Percentiles rank a stretch among this genome's conserved stretches.
These are phyloP conservation scores for Dendrophyllia cribrosa DNA, from an alignment of 64 coral and sea anemone species.

Conservation along the genomic window DNA sequence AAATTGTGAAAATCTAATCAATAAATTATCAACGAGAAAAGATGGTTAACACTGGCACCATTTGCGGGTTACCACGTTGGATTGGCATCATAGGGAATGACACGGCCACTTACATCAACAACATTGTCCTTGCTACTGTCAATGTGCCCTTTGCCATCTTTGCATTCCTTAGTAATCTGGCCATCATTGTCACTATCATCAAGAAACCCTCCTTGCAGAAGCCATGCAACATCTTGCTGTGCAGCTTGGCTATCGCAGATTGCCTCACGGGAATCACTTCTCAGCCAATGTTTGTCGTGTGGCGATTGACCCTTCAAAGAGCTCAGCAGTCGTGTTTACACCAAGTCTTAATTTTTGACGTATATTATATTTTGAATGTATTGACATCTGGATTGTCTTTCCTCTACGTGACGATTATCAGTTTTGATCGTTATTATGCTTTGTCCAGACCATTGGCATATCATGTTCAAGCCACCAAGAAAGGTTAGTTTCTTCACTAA, in stretches of 20 bases:
- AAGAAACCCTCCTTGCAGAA: conserved; percentile 8
- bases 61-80: too few species aligned
- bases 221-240: too few species aligned
- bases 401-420: background rate
- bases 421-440: conserved; percentile 5
- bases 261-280: too few species aligned
- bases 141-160: background rate
- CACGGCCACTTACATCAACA: too few species aligned
- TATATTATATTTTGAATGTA: background rate
- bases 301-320: too few species aligned
- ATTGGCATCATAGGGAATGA: too few species aligned
- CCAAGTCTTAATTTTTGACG: background rate
- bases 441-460: conserved; percentile 10
- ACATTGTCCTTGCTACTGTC: too few species aligned
- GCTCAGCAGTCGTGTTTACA: conserved; percentile 1
- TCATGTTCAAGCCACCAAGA: background rate
- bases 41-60: too few species aligned
- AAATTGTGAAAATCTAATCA: too few species aligned
- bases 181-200: background rate
- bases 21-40: too few species aligned
- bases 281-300: too few species aligned
- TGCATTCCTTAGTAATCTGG: conserved; percentile 43
- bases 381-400: background rate
- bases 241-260: too few species aligned
- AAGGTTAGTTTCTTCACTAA: background rate